A percentile compares a stretch with the other conserved stretches of the same genome.
phyloP scores from a whole-genome alignment of 2,888 invertebrate species.

The Hirudinaria manillensis region DNA sequence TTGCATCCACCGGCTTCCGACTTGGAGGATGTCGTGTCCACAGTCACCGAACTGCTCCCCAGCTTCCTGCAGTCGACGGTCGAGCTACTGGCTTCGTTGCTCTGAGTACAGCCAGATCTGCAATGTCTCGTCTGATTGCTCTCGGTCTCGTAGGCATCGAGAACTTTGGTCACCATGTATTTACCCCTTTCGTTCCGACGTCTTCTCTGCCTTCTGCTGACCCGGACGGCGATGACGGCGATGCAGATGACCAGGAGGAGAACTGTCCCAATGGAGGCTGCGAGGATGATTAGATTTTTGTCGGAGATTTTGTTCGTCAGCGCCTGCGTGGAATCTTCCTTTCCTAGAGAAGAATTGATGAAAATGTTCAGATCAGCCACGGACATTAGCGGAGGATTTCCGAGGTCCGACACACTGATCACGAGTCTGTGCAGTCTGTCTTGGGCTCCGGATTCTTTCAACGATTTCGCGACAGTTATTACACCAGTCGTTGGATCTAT shows the following conservation, averaged over 20 bases:
- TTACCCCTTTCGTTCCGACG: conserved; percentile 26
- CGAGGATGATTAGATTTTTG: conserved; percentile 28
- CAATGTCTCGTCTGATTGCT: conserved; percentile 14
- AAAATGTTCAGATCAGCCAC: conserved; percentile 32
- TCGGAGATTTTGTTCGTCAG: conserved; percentile 24
- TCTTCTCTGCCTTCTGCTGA: conserved; percentile 16
- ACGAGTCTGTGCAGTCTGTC: conserved; percentile 30
- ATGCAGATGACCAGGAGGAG: conserved; percentile 27
- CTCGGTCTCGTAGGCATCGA: conserved; percentile 26
- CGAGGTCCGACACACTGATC: conserved; percentile 35
- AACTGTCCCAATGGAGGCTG: conserved; percentile 12
- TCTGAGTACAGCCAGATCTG: conserved; percentile 13
- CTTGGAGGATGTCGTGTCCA: conserved; percentile 24
- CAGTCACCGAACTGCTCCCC: conserved; percentile 26
- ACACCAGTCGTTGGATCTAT: conserved; percentile 54
- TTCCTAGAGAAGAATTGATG: conserved; percentile 21
- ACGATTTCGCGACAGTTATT: conserved; percentile 49
- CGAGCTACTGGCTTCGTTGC: conserved; percentile 20
- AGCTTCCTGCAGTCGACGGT: conserved; percentile 27
- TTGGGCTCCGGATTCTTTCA: conserved; percentile 23
- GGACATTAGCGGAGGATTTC: conserved; percentile 30
- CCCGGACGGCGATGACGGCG: conserved; percentile 26
- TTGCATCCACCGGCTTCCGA: conserved; percentile 24
- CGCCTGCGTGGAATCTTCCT: conserved; percentile 19
- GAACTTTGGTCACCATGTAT: conserved; percentile 24